Base-by-base conservation (phyloP, 92 coral and sea anemone genomes). In the Diadumene lineata region DNA sequence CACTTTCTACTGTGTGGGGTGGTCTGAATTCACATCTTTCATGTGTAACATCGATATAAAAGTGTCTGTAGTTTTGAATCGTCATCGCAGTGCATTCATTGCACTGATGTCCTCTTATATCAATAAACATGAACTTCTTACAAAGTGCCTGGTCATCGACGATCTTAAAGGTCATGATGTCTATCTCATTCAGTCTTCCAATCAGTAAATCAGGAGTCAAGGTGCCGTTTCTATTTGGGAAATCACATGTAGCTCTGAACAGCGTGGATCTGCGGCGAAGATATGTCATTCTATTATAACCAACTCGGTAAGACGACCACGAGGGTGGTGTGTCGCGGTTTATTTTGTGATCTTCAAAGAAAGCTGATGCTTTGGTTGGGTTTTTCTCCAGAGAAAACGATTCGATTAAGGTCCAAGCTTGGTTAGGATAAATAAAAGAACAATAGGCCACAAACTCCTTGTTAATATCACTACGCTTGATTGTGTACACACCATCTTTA, bases 211-310 rank as follows among this genome's bases (percentile, higher is more conserved):
- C 76, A 22, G 66, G 65, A 6, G 76, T 34, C n/a, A 71, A 33
- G 3, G 53, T 18, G 1, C 25, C 58, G 17, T 10, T 25, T 32
- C 76, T 53, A 1, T 32, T 56, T 30, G 68, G 43, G 50, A 74
- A 81, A 2, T 81, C 61, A 18, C 86, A 81, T 7, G 86, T 74
- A 1, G 69, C 76, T 43, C 86, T 66, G 16, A 73, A 68, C 32
- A 60, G 15, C 11, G 72, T 74, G 8, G 86, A 66, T 24, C 48
- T 56, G 11, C 7, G 17, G 1, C 56, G 29, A 0, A 67, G 27
- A 23, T 60, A 74, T 64, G 48, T 13, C 72, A 82, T 75, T 17
- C 24, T 56, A 23, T 50, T 25, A 15, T 56, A 60, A 31, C 67
- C 58, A 26, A 67, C 23, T 2, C 81, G 70, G 50, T 58, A 74